Conservation (phyloP, 2,888 invertebrate species). For the Sesia bembeciformis region DNA sequence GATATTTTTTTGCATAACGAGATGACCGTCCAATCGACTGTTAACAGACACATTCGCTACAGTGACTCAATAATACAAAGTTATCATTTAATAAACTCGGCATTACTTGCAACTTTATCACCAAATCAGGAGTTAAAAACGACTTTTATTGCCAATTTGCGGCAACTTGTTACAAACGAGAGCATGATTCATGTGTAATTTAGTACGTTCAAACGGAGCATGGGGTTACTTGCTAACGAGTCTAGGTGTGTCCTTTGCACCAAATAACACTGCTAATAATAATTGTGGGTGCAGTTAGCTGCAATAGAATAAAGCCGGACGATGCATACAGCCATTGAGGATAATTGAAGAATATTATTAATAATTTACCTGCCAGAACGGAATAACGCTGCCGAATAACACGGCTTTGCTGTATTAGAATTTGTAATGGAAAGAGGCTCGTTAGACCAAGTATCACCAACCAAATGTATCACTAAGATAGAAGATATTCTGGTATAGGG, state of each 20-base stretch:
- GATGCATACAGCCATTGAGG: conserved; percentile 16
- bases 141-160: neutral
- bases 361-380: neutral
- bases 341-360: neutral
- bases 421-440: no score
- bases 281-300: conserved; percentile 62
- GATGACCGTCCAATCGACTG: no score
- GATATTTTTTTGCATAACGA: no score
- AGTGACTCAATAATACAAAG: neutral
- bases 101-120: neutral
- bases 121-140: neutral
- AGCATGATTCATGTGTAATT: neutral
- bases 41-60: neutral
- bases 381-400: no score
- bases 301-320: conserved; percentile 37
- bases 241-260: conserved; percentile 67
- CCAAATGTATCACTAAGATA: no score
- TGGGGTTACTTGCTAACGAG: conserved; percentile 60
- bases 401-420: no score
- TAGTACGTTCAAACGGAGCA: conserved; percentile 34
- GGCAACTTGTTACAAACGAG: neutral
- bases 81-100: neutral
- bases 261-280: conserved; percentile 57
- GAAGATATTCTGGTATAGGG: no score
- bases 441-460: no score